These are phyloP conservation scores for Gymnoscelis rufifasciata DNA, from an alignment of 2,888 invertebrate genomes.

Conservation along the genomic window DNA sequence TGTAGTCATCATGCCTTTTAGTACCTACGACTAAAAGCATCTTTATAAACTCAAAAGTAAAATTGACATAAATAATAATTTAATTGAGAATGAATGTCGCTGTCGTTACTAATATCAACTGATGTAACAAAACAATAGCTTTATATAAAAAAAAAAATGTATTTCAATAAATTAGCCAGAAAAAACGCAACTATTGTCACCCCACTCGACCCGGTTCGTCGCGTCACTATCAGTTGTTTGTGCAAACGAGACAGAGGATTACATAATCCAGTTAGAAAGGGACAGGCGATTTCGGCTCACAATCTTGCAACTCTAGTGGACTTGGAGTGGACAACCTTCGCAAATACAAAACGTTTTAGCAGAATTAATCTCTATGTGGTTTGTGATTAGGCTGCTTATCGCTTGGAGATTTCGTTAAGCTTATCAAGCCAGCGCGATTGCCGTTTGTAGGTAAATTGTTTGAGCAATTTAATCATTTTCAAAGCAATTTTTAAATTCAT, in stretches of 20 bases:
- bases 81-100: no score
- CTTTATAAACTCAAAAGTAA: no score
- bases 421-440: not conserved
- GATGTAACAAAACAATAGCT: no score
- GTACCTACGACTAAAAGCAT: no score
- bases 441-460: no score
- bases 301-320: slow-evolving; percentile 4
- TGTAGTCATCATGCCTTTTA: no score
- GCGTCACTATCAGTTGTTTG: slow-evolving; percentile 19
- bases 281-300: slow-evolving; percentile 5
- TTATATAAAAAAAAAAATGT: not conserved
- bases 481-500: no score
- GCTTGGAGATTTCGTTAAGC: not conserved
- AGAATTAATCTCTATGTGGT: not conserved
- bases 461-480: no score
- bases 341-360: slow-evolving; percentile 4
- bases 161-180: not conserved
- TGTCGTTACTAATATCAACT: no score
- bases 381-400: not conserved
- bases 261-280: slow-evolving; percentile 19
- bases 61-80: no score
- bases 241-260: slow-evolving; percentile 18
- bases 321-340: slow-evolving; percentile 10
- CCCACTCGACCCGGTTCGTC: slow-evolving; percentile 24
- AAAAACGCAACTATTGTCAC: slow-evolving; percentile 18